Percentiles rank a stretch among this genome's conserved stretches.
Evolutionary conservation across 2,888 invertebrate genomes (phyloP).

Genomic region (Diarsia rubi): DNA sequence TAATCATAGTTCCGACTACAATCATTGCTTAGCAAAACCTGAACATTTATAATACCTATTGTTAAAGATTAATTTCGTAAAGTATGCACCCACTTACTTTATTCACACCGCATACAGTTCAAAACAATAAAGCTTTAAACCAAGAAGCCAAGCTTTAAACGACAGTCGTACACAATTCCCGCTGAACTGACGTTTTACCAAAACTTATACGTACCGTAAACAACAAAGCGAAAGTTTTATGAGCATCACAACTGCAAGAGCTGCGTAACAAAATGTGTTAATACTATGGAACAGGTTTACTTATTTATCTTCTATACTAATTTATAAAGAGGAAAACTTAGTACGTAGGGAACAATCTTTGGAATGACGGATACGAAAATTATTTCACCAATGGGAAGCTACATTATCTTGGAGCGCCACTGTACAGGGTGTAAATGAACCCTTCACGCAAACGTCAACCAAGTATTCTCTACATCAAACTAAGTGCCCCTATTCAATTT

Average conservation of each 20-base stretch:
- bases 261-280: slow-evolving; percentile 12
- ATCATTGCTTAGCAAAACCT: not conserved
- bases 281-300: slow-evolving; percentile 25
- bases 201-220: slow-evolving; percentile 25
- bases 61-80: not conserved
- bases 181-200: slow-evolving; percentile 23
- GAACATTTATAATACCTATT: not conserved
- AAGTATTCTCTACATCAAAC: too few species aligned
- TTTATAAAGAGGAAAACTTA: not conserved
- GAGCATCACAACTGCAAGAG: slow-evolving; percentile 10
- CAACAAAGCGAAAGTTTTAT: slow-evolving; percentile 40
- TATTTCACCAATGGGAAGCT: not conserved
- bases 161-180: slow-evolving; percentile 14
- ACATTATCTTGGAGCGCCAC: too few species aligned
- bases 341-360: not conserved
- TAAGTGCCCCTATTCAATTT: too few species aligned
- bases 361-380: not conserved
- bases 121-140: not conserved
- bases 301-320: not conserved
- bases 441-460: too few species aligned
- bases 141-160: not conserved
- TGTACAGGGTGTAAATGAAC: too few species aligned
- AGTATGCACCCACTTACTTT: not conserved
- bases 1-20: not conserved
- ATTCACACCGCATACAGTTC: not conserved